Evolutionary conservation across 2,113 vertebrate species (phyloP), one percentile per base, ranked within the genome.

Genomic region (Todiramphus saurophagus): DNA sequence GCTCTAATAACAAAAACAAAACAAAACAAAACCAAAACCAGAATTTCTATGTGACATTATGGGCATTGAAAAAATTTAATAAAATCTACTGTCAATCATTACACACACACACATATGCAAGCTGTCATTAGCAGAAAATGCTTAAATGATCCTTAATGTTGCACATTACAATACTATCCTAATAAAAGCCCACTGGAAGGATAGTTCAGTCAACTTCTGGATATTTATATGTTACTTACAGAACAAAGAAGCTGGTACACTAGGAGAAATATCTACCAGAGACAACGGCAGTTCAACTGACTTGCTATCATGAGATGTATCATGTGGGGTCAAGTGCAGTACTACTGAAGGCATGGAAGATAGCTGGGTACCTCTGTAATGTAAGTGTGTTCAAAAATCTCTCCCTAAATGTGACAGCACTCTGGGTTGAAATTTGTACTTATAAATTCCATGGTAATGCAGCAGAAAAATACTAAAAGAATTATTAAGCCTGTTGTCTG

Each of bases 41-140:
- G 89, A 39, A 95, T 97, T 97, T 98, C 93, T 91, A 94, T 74
- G 81, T 95, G 79, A 94, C 48, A 81, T 95, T 81, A 96, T 62
- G 46, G 73, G n/a, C 16, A 84, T 13, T 20, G 16, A 58, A 79
- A 95, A 95, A 94, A 83, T 20, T 8, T 79, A 95, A 12, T 66
- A 83, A 91, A 74, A 84, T 80, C 90, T 94, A 90, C 24, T 56
- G 73, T 81, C 31, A 94, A 51, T 83, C 73, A 48, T 83, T 84
- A 95, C 70, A 91, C 44, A 96, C 73, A 87, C 44, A 87, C 10
- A 96, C 41, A 86, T 60, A 96, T 17, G 30, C 79, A 92, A 90
- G 14, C 62, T 76, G 46, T 86, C 11, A 76, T 60, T 15, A 67
- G 66, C 43, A 95, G 37, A 94, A 97, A 89, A 97, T 91, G 76